Conservation (phyloP, 1,140 invertebrate genomes). For the Papilio xuthus region DNA sequence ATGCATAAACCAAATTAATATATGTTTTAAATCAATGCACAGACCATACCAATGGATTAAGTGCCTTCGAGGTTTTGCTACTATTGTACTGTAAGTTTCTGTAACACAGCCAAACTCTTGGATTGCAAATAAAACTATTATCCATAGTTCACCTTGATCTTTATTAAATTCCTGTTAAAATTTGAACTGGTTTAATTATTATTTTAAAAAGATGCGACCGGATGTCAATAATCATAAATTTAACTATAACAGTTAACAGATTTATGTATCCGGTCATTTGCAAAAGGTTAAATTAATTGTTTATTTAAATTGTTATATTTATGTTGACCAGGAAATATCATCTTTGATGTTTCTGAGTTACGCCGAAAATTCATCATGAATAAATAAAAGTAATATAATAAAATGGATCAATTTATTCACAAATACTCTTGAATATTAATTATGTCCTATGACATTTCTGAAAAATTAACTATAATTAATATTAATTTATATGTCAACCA, state of each 20-base stretch:
- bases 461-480: constrained; percentile 16
- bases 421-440: not conserved
- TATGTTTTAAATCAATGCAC: too few species aligned
- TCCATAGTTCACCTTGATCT: constrained; percentile 14
- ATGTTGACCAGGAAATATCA: constrained; percentile 3
- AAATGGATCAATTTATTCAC: not conserved
- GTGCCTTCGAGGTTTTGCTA: too few species aligned
- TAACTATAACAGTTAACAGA: constrained; percentile 9
- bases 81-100: too few species aligned
- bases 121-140: not conserved
- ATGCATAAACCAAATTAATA: too few species aligned
- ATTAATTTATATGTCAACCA: constrained; percentile 1
- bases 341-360: constrained; percentile 6
- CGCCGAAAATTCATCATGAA: not conserved
- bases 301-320: constrained; percentile 7
- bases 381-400: not conserved
- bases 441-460: not conserved
- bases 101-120: not conserved
- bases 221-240: constrained; percentile 6
- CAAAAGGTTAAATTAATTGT: constrained; percentile 21
- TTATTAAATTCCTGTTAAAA: constrained; percentile 1
- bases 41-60: too few species aligned
- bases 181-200: not conserved
- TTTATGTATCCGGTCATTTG: constrained; percentile 16
- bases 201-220: constrained; percentile 2